Evolutionary conservation across 2,113 vertebrate genomes (phyloP), one percentile per base, ranked within the genome.

Genomic region (Plotosus lineatus): DNA sequence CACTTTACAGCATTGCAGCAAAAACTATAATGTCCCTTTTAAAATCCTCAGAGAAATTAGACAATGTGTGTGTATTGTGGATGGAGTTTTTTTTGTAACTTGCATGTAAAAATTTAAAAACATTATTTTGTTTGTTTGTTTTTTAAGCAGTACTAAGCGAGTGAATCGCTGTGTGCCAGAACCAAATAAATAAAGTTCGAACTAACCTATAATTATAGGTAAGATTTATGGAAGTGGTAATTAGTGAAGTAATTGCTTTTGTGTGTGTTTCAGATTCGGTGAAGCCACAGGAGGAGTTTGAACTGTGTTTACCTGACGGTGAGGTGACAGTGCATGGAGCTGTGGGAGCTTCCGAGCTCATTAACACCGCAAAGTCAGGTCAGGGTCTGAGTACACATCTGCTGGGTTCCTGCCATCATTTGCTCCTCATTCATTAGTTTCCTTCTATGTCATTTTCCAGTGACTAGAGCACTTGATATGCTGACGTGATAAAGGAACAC

Each of bases 301-400:
- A 99, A 86, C 94, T 99, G 85, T 98, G 96, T 90, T 95, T 97
- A 89, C 95, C 97, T 79, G 97, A 99, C 21, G 98, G 96, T 53
- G 98, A 99, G 26, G 96, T 99, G 86, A 96, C 95, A 0, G 95
- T 99, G 87, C 97, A 99, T 3, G 97, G 97, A 87, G 98, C 98
- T 73, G 95, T 99, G 80, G 97, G 95, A 88, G 92, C 96, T 80
- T 96, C 97, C 46, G 98, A 99, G 87, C 97, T 99, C 85, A 95
- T 96, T 92, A 99, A 98, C 92, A 99, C 97, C 76, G 96, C 97
- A 86, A 99, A 99, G 93, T 98, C 98, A 94, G 98, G 98, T 99
- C 36, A 38, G 84, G 90, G 91, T 84, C 83, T 26, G 77, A 60
- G 38, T 48, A 19, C 23, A 36, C 19, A 72, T 51, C 58, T 38